These are phyloP conservation scores for Hermaeophaga mercurialis DNA, from an alignment of 2,888 invertebrate species.

Conservation along the genomic window DNA sequence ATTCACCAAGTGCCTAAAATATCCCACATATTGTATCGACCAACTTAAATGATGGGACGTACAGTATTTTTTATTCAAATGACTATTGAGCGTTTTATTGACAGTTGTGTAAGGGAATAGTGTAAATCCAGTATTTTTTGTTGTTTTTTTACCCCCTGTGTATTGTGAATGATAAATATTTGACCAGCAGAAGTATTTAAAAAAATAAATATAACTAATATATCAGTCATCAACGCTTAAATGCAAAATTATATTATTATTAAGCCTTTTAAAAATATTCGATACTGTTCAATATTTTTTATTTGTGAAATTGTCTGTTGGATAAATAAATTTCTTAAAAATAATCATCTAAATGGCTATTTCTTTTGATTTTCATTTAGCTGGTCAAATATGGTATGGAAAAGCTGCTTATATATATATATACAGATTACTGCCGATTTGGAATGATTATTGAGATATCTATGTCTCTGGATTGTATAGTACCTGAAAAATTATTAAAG, in stretches of 20 bases:
- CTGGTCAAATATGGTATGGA: neutral
- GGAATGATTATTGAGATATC: constrained; percentile 25
- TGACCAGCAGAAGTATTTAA: no score
- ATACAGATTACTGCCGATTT: constrained; percentile 22
- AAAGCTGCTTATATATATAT: constrained; percentile 13
- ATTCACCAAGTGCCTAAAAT: constrained; percentile 24
- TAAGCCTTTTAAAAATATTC: no score
- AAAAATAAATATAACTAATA: no score
- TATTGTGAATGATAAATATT: constrained; percentile 16
- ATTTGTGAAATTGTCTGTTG: no score
- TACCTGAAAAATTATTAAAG: constrained; percentile 42
- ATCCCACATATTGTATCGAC: constrained; percentile 15
- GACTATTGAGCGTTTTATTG: constrained; percentile 39
- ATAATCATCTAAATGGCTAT: no score
- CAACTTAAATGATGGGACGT: constrained; percentile 26
- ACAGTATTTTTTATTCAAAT: constrained; percentile 37
- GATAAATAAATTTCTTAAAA: no score
- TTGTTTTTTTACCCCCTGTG: constrained; percentile 21
- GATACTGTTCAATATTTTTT: no score
- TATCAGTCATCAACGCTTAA: no score
- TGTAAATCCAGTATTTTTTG: constrained; percentile 34
- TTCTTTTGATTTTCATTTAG: no score
- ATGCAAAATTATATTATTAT: no score
- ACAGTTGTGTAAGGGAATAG: constrained; percentile 34
- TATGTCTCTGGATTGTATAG: constrained; percentile 41